Evolutionary conservation across 1,140 invertebrate genomes (phyloP).

Genomic region (Choristoneura fumiferana): DNA sequence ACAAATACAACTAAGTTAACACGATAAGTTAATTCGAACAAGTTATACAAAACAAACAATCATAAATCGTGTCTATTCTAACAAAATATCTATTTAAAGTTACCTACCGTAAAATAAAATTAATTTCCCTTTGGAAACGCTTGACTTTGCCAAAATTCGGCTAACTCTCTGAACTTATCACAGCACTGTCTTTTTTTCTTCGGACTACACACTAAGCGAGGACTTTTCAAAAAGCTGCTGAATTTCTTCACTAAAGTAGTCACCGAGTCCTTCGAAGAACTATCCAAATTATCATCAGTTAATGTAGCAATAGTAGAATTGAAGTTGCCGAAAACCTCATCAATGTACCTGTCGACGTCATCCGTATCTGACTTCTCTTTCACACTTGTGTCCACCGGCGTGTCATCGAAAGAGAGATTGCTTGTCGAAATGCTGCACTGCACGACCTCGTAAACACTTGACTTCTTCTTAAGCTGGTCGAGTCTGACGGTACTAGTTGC

Average conservation of each 20-base stretch:
- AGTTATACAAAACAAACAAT: too few relatives aligned
- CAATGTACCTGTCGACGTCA: neutral
- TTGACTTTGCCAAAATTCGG: conserved; percentile 14
- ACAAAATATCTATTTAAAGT: too few relatives aligned
- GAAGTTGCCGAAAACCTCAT: conserved; percentile 7
- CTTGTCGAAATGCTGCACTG: conserved; percentile 16
- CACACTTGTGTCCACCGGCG: neutral
- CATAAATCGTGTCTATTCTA: too few relatives aligned
- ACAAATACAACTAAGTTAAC: too few relatives aligned
- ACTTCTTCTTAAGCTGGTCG: neutral
- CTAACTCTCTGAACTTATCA: conserved; percentile 9
- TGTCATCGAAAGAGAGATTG: conserved; percentile 18
- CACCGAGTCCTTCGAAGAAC: neutral
- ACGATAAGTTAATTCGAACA: too few relatives aligned
- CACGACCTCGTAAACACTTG: neutral
- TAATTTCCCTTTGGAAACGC: neutral
- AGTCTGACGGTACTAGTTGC: conserved; percentile 8
- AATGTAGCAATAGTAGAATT: neutral
- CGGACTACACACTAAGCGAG: neutral
- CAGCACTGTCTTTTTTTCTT: conserved; percentile 4
- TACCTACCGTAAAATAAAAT: too few relatives aligned
- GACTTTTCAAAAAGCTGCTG: neutral
- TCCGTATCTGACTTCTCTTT: conserved; percentile 14
- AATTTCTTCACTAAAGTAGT: conserved; percentile 16
- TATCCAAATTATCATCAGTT: neutral